Conservation (phyloP, 2,888 invertebrate species). For the Rotaria sp. region DNA sequence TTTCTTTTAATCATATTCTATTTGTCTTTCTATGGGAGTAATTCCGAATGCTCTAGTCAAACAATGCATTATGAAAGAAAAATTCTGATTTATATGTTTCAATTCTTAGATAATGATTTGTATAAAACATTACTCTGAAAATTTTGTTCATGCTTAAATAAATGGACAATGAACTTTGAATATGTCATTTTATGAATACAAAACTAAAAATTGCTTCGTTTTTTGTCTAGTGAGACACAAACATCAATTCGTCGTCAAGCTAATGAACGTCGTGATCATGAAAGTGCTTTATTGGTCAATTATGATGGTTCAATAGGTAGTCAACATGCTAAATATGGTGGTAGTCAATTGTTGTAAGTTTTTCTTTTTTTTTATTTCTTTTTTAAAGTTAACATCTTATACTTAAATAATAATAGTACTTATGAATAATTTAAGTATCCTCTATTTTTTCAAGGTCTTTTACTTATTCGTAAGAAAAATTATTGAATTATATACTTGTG, state of each 20-base stretch:
- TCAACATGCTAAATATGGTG: not conserved
- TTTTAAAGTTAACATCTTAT: no score
- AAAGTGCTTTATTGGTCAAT: slow-evolving; percentile 12
- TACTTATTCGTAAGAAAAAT: not conserved
- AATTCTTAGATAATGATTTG: no score
- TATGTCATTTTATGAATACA: not conserved
- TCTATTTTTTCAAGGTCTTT: not conserved
- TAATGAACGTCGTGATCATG: slow-evolving; percentile 26
- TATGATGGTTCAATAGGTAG: not conserved
- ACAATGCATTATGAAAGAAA: not conserved
- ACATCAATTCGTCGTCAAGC: not conserved
- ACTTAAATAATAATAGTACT: no score
- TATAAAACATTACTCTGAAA: no score
- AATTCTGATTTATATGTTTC: no score
- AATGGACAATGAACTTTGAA: not conserved
- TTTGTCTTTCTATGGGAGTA: not conserved
- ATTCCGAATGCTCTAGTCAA: not conserved
- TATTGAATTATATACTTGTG: not conserved
- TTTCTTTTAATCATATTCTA: not conserved
- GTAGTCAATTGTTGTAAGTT: slow-evolving; percentile 1
- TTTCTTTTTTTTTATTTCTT: no score
- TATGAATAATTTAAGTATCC: not conserved
- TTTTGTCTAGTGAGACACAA: not conserved
- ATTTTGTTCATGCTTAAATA: not conserved
- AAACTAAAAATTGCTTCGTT: not conserved